Conservation (phyloP, 2,113 vertebrate species). For the Paraplagusia blochii region DNA sequence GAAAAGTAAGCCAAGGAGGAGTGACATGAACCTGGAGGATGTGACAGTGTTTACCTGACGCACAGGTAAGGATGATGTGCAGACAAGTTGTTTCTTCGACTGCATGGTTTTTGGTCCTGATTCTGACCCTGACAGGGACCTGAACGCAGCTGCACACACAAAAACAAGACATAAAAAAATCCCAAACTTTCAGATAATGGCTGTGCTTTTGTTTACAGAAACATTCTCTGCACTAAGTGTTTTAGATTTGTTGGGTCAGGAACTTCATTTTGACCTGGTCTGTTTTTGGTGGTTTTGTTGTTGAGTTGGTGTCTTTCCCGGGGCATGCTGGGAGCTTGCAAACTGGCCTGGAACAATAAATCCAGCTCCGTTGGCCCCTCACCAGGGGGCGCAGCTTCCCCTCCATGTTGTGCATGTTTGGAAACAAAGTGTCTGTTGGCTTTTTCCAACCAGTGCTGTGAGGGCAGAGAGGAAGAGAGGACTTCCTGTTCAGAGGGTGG, state of each 20-base stretch:
- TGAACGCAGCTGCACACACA: conserved; percentile 21
- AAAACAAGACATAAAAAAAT: neutral
- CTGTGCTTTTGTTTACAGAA: too few species aligned
- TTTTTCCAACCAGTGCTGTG: conserved; percentile 87
- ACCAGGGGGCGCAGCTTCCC: neutral
- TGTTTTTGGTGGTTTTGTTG: conserved; percentile 43
- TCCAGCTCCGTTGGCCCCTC: conserved; percentile 92
- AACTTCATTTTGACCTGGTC: conserved; percentile 43
- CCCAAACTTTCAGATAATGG: neutral
- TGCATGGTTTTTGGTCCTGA: conserved; percentile 73
- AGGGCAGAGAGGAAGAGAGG: conserved; percentile 69
- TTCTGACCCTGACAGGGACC: conserved; percentile 40
- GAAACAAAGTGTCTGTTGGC: conserved; percentile 83
- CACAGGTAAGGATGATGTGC: conserved; percentile 46
- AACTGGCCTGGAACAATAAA: conserved; percentile 90
- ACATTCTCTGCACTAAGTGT: too few species aligned
- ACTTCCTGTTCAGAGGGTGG: conserved; percentile 14
- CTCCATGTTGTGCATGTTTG: conserved; percentile 53
- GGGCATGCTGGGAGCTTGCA: conserved; percentile 79
- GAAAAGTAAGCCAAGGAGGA: too few species aligned
- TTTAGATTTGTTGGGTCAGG: too few species aligned
- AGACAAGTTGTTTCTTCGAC: conserved; percentile 65
- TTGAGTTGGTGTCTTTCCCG: conserved; percentile 49
- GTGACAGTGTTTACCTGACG: conserved; percentile 33
- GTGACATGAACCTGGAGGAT: too few species aligned